Base-by-base conservation (phyloP, 2,113 vertebrate species). In the Cebidichthys violaceus region DNA sequence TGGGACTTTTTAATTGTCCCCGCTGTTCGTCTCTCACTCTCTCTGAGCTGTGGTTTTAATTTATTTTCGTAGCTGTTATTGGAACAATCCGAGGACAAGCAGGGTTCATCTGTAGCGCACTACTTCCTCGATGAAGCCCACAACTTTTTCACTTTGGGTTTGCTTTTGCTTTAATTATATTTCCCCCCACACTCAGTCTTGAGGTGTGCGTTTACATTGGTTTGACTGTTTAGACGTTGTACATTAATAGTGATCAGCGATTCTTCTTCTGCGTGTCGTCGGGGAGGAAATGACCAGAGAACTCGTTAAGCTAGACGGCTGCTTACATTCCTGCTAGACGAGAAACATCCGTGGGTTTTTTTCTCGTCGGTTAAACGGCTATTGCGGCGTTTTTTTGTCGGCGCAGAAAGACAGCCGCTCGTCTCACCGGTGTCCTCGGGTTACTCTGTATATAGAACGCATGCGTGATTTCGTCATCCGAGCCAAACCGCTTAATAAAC, bases 211-310 rank as follows among this genome's bases (percentile, higher is more conserved):
- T 65, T 45, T 64, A 2, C 37, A 43, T 75, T 37, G 6, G 22
- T 35, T 47, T 31, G 31, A 77, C 15, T 31, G 3, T 74, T 27
- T 60, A 62, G 54, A 64, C 79, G 61, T 29, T 62, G 17, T 24
- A 35, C 45, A 57, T 70, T 62, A 84, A 54, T 20, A 61, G 35
- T 72, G 20, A 77, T 75, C 77, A 61, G 29, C 47, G n/a, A n/a
- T n/a, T 71, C 18, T 83, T 60, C 2, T 79, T 81, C 45, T 70
- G 37, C 9, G 14, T 69, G 77, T 81, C 45, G 8, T 33, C 43
- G 52, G 70, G 57, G 39, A 81, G 77, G 75, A 90, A 89, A 86
- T 75, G 29, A 89, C 35, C 27, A 60, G 39, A 73, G 70, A 80
- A 67, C 41, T 85, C 72, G 86, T 89, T 84, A 70, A 73, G 70